Percentiles rank a stretch among this genome's conserved stretches.
These are phyloP conservation scores for Lordiphosa mommai DNA, from an alignment of 1,140 invertebrate genomes.

Conservation along the genomic window DNA sequence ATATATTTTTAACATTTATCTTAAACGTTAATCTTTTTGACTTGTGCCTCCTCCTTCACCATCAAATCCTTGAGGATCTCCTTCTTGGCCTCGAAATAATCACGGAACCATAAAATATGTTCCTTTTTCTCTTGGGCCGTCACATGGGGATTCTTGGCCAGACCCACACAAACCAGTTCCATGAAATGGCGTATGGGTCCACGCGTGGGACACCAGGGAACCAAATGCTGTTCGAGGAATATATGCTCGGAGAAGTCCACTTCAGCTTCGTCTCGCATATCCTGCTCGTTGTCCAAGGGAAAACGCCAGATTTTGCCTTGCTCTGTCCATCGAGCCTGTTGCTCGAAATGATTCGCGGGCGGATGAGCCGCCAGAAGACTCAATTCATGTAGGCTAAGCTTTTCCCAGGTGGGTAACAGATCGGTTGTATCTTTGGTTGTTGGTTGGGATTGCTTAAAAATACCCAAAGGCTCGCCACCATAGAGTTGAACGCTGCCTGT, in stretches of 20 bases:
- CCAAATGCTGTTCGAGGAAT: slow-evolving; percentile 92
- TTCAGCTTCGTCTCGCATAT: slow-evolving; percentile 88
- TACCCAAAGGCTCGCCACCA: slow-evolving; percentile 81
- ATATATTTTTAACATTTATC: slow-evolving; percentile 59
- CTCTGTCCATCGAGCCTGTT: slow-evolving; percentile 96
- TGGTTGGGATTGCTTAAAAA: slow-evolving; percentile 81
- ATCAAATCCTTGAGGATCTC: slow-evolving; percentile 82
- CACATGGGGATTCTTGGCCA: slow-evolving; percentile 96
- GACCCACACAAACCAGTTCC: slow-evolving; percentile 95
- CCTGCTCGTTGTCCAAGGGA: slow-evolving; percentile 98
- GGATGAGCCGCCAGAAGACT: slow-evolving; percentile 84
- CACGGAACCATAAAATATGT: slow-evolving; percentile 95
- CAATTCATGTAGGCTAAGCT: slow-evolving; percentile 84
- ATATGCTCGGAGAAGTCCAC: slow-evolving; percentile 95
- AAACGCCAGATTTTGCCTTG: slow-evolving; percentile 98
- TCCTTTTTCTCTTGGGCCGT: slow-evolving; percentile 92
- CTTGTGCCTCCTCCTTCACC: slow-evolving; percentile 31
- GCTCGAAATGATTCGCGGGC: slow-evolving; percentile 93
- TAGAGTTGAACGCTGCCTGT: slow-evolving; percentile 82
- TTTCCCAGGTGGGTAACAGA: slow-evolving; percentile 85
- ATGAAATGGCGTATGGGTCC: slow-evolving; percentile 97
- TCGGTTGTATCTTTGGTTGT: slow-evolving; percentile 77
- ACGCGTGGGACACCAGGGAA: slow-evolving; percentile 92
- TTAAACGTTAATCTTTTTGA: slow-evolving; percentile 33
- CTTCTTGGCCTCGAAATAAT: slow-evolving; percentile 93